Evolutionary conservation across 1,140 invertebrate genomes (phyloP).

Genomic region (Acromyrmex echinatior): DNA sequence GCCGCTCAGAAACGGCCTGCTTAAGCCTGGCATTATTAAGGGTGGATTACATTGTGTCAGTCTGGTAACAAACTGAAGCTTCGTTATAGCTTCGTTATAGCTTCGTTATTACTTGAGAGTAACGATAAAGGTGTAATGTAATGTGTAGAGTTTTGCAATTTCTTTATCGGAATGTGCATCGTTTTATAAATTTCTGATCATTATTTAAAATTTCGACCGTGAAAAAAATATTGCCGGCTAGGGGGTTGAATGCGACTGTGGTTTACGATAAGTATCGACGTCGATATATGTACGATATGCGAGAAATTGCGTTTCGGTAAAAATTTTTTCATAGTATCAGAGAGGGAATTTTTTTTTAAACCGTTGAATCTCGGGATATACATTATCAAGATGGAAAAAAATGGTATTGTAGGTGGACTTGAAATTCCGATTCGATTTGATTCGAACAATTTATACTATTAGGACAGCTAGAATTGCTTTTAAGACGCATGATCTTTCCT

Average conservation of each 20-base stretch:
- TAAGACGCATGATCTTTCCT: conserved; percentile 29
- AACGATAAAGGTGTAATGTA: not conserved
- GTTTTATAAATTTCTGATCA: not conserved
- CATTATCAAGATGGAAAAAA: conserved; percentile 36
- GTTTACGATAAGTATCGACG: conserved; percentile 47
- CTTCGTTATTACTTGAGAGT: not conserved
- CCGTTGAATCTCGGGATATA: not conserved
- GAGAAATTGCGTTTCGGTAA: conserved; percentile 55
- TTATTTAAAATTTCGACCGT: conserved; percentile 10
- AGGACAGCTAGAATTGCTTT: conserved; percentile 60
- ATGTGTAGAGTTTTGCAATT: not conserved
- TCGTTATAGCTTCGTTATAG: conserved; percentile 13
- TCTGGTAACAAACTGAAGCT: conserved; percentile 5
- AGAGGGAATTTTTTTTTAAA: conserved; percentile 61
- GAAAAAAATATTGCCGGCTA: conserved; percentile 1
- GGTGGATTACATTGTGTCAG: conserved; percentile 33
- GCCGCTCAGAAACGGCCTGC: conserved; percentile 4
- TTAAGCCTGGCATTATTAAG: conserved; percentile 35
- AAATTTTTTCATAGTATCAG: conserved; percentile 56
- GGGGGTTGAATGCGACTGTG: conserved; percentile 12
- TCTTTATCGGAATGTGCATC: not conserved
- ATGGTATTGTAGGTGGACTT: conserved; percentile 36
- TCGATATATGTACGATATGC: conserved; percentile 29
- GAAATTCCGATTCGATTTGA: conserved; percentile 65
- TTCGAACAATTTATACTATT: conserved; percentile 74